Percentiles rank a stretch among this genome's conserved stretches.
Conservation (phyloP, 2,888 invertebrate species). For the Colostygia pectinataria region DNA sequence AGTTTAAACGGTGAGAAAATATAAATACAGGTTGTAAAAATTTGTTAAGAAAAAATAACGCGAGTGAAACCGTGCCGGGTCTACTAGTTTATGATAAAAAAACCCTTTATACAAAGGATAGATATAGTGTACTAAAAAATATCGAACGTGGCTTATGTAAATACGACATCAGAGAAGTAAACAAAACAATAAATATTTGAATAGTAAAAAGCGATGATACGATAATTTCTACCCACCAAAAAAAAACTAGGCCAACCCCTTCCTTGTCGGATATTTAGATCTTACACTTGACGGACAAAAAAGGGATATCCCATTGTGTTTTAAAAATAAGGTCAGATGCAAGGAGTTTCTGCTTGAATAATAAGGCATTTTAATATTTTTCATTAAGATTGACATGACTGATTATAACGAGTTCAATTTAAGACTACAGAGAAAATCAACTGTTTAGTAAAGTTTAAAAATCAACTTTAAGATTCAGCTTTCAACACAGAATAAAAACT, state of each 20-base stretch:
- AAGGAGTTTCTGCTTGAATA: slow-evolving; percentile 75
- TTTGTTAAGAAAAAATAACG: too few species aligned
- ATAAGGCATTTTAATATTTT: slow-evolving; percentile 77
- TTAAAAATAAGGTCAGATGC: slow-evolving; percentile 63
- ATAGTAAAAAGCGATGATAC: slow-evolving; percentile 63
- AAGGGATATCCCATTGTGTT: slow-evolving; percentile 70
- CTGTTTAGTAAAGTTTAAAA: slow-evolving; percentile 1
- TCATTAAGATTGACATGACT: slow-evolving; percentile 79
- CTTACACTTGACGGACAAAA: slow-evolving; percentile 70
- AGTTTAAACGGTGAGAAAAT: too few species aligned
- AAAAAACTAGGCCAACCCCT: slow-evolving; percentile 74
- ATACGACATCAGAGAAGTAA: slow-evolving; percentile 47
- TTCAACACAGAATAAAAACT: too few species aligned
- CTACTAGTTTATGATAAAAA: too few species aligned
- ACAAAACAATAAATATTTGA: slow-evolving; percentile 52
- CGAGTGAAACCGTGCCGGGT: too few species aligned
- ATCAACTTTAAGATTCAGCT: too few species aligned
- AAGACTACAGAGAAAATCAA: slow-evolving; percentile 24
- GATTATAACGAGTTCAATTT: slow-evolving; percentile 58
- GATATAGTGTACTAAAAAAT: slow-evolving; percentile 19
- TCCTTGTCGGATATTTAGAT: slow-evolving; percentile 68
- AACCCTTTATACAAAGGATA: too few species aligned
- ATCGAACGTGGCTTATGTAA: slow-evolving; percentile 48
- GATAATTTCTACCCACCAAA: slow-evolving; percentile 60
- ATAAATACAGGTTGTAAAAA: too few species aligned